Conservation (phyloP, 2,888 invertebrate species). For the Xestia c-nigrum region DNA sequence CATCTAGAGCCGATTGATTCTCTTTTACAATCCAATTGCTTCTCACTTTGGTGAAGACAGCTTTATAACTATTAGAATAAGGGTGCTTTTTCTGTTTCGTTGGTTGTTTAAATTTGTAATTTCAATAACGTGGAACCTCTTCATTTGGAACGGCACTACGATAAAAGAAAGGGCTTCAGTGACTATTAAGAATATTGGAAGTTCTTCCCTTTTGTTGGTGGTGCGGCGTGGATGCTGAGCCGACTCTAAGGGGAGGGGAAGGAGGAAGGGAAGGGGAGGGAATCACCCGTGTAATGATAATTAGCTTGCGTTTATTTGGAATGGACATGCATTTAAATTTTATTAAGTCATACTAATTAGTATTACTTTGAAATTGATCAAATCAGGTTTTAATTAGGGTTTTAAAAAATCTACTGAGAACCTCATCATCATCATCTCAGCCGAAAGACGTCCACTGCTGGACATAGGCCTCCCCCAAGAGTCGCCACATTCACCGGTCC, state of each 20-base stretch:
- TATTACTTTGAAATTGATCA: background rate
- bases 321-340: slow-evolving; percentile 18
- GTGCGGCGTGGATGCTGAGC: slow-evolving; percentile 56
- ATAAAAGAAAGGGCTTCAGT: slow-evolving; percentile 84
- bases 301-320: slow-evolving; percentile 37
- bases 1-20: slow-evolving; percentile 86
- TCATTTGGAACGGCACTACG: slow-evolving; percentile 83
- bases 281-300: slow-evolving; percentile 37
- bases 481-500: no score
- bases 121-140: slow-evolving; percentile 77
- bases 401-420: background rate
- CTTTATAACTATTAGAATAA: slow-evolving; percentile 67
- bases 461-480: no score
- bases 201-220: slow-evolving; percentile 66
- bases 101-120: slow-evolving; percentile 67
- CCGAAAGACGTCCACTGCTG: no score
- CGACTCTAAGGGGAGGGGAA: background rate
- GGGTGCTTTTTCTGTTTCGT: slow-evolving; percentile 51
- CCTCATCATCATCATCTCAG: no score
- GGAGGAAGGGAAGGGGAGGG: background rate
- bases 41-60: slow-evolving; percentile 58
- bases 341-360: background rate
- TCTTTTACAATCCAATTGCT: slow-evolving; percentile 79
- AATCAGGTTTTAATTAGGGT: background rate
- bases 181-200: slow-evolving; percentile 79